Evolutionary conservation across 2,888 invertebrate genomes (phyloP).

Genomic region (Nomada fabriciana): DNA sequence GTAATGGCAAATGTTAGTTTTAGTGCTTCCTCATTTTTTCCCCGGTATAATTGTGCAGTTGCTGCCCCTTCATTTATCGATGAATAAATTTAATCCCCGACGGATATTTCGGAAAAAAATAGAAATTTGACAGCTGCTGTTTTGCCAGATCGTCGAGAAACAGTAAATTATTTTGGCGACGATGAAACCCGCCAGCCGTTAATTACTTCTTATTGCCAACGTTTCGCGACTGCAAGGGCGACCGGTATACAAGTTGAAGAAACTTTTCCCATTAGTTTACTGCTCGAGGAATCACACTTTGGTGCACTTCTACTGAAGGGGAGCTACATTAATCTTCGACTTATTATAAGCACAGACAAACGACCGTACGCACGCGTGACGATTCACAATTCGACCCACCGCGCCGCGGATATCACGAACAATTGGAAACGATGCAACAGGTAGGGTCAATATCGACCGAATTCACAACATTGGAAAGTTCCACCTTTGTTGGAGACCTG

Average conservation of each 20-base stretch:
- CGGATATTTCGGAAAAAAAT: too few relatives aligned
- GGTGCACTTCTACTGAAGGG: neutral
- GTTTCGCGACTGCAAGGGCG: constrained; percentile 2
- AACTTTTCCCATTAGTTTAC: constrained; percentile 38
- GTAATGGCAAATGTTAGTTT: neutral
- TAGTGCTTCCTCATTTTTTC: neutral
- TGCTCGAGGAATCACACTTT: neutral
- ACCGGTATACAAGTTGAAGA: neutral
- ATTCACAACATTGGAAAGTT: constrained; percentile 39
- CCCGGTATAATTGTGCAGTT: neutral
- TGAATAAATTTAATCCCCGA: too few relatives aligned
- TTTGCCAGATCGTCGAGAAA: neutral
- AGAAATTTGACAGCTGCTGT: neutral
- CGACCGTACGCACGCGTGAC: neutral
- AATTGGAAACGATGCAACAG: constrained; percentile 56
- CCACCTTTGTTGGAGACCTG: neutral
- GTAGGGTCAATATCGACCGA: constrained; percentile 51
- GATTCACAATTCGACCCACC: constrained; percentile 1
- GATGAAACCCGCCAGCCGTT: constrained; percentile 10
- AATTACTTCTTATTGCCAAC: constrained; percentile 40
- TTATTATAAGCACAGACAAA: neutral
- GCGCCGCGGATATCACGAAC: neutral
- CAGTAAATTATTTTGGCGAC: constrained; percentile 5
- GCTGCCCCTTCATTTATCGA: too few relatives aligned
- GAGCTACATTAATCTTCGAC: constrained; percentile 26